These are phyloP conservation scores for Anticlea derivata DNA, from an alignment of 2,888 invertebrate genomes.

Conservation along the genomic window DNA sequence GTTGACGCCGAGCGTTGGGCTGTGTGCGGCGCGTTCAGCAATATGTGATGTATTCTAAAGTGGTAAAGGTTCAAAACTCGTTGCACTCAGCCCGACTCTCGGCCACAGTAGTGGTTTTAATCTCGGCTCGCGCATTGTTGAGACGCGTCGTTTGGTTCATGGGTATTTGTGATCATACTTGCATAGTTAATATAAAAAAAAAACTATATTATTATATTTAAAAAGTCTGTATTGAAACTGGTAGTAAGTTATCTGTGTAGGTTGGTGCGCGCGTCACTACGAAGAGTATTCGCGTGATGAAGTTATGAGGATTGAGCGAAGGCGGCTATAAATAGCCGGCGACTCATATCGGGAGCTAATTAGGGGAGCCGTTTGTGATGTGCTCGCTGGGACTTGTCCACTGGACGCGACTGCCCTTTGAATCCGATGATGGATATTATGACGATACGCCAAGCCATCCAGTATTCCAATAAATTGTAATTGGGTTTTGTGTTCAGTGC, in stretches of 20 bases:
- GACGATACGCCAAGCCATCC: neutral
- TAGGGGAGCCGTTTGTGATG: slow-evolving; percentile 43
- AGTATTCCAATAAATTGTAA: no score
- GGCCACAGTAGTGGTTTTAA: slow-evolving; percentile 69
- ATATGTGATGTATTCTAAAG: slow-evolving; percentile 36
- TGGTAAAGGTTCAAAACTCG: neutral
- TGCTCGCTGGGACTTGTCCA: slow-evolving; percentile 34
- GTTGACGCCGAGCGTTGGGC: slow-evolving; percentile 32
- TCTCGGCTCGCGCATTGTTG: slow-evolving; percentile 61
- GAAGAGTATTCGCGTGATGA: slow-evolving; percentile 31
- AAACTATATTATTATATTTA: slow-evolving; percentile 69
- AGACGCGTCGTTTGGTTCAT: slow-evolving; percentile 75
- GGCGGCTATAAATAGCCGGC: slow-evolving; percentile 58
- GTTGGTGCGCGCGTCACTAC: slow-evolving; percentile 43
- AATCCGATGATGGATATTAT: neutral
- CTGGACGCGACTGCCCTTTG: slow-evolving; percentile 21
- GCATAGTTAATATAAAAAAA: slow-evolving; percentile 76
- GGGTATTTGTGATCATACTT: slow-evolving; percentile 80
- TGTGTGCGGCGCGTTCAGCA: slow-evolving; percentile 18
- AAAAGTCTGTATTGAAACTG: slow-evolving; percentile 67
- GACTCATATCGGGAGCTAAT: slow-evolving; percentile 56
- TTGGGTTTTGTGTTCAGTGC: no score
- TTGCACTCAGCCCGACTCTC: slow-evolving; percentile 18
- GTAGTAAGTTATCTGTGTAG: slow-evolving; percentile 55
- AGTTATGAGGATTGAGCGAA: slow-evolving; percentile 37